Evolutionary conservation across 92 coral and sea anemone species (phyloP), one percentile per base, ranked within the genome.

Genomic region (Pocillopora meandrina): DNA sequence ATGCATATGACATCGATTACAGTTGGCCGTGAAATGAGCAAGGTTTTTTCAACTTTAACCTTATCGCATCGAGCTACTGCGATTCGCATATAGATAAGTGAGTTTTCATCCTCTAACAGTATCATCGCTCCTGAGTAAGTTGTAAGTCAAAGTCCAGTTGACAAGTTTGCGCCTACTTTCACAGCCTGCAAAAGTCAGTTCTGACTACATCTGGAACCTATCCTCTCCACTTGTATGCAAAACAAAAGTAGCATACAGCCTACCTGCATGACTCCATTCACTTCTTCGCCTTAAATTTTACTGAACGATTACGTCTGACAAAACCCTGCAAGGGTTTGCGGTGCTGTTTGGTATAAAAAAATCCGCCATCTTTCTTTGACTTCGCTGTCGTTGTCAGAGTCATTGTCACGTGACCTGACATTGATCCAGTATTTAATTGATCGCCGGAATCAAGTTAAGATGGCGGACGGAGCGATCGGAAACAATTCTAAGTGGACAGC

Each of bases 351-450:
- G 90, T 88, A 79, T 81, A 77, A 72, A 76, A 72, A 76, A 79
- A 34, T 26, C 90, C 92, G 94, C 94, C 94, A 91, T 91, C 81
- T 88, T 84, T 91, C 92, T 91, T 91, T 91, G 90, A 88, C 94
- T 88, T 85, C 88, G 94, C 0, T 23, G 26, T 23, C 26, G 26
- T 91, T 91, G 94, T 92, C 81, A 88, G 71, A 75, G 75, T 74
- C 74, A 71, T 74, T 31, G 86, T 91, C 94, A 91, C 94, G 94
- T 91, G 94, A 91, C 82, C 20, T 65, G 9, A 19, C 58, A 59
- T 66, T 47, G 52, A 66, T 66, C 31, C 9, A 11, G 33, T 56
- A 72, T 68, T 65, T 0, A 23, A 23, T 0, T 23, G 73, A 85
- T 86, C 55, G 60, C 26, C 26, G 20, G 36, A 69, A 49, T 57